A percentile compares a stretch with the other conserved stretches of the same genome.
These are phyloP conservation scores for Brachionus manjavacas DNA, from an alignment of 1,140 invertebrate species.

Conservation along the genomic window DNA sequence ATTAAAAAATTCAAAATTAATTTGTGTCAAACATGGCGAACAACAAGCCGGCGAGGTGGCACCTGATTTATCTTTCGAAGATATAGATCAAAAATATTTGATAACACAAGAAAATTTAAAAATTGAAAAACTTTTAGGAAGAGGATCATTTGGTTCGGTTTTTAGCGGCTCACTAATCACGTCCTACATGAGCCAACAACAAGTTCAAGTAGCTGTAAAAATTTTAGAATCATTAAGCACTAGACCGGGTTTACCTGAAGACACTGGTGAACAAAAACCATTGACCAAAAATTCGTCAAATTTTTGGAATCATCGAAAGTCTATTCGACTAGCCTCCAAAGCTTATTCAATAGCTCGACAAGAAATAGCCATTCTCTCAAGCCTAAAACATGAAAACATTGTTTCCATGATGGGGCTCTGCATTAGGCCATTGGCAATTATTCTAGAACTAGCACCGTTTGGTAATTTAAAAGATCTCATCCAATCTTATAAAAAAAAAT, in stretches of 20 bases:
- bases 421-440: slow-evolving; percentile 20
- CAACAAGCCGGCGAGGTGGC: not conserved
- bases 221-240: slow-evolving; percentile 6
- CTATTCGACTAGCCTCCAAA: slow-evolving; percentile 16
- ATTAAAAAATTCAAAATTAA: slow-evolving; percentile 26
- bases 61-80: slow-evolving; percentile 12
- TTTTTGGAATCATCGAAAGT: slow-evolving; percentile 9
- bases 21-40: slow-evolving; percentile 34
- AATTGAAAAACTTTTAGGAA: slow-evolving; percentile 73
- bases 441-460: slow-evolving; percentile 39
- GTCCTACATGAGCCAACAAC: slow-evolving; percentile 49
- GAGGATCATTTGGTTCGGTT: slow-evolving; percentile 95
- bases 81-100: slow-evolving; percentile 64
- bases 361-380: slow-evolving; percentile 38
- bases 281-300: not conserved
- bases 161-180: slow-evolving; percentile 73
- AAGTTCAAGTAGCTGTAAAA: slow-evolving; percentile 2
- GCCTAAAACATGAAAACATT: slow-evolving; percentile 11
- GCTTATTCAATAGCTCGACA: slow-evolving; percentile 31
- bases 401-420: slow-evolving; percentile 22
- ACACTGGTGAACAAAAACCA: not conserved
- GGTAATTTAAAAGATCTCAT: slow-evolving; percentile 35
- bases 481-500: not conserved
- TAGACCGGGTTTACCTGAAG: not conserved
- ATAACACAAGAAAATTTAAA: slow-evolving; percentile 70